A percentile compares a stretch with the other conserved stretches of the same genome.
Conservation (phyloP, 2,113 vertebrate genomes). For the Scartelaos histophorus region DNA sequence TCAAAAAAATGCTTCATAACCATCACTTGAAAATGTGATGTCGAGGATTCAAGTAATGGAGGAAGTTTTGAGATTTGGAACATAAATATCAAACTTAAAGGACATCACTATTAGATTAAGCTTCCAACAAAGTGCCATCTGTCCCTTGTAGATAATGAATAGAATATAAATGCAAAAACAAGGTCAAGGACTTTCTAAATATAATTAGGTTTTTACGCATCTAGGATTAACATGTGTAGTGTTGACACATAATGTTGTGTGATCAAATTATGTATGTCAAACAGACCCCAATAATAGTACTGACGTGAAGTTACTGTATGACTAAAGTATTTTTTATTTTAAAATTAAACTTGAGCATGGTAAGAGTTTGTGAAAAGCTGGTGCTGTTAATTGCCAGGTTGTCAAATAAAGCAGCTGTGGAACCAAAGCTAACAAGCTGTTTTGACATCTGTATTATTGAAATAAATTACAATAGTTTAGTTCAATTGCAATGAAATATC, state of each 20-base stretch:
- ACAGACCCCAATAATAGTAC: background rate
- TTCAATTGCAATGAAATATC: background rate
- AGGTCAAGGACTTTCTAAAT: background rate
- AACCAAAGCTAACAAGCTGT: background rate
- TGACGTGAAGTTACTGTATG: background rate
- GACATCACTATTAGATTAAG: background rate
- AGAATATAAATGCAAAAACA: background rate
- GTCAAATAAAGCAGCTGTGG: background rate
- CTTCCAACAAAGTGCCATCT: background rate
- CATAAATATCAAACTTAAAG: constrained; percentile 1
- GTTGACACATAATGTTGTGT: background rate
- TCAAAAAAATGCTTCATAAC: background rate
- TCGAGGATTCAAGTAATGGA: background rate
- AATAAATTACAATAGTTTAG: background rate
- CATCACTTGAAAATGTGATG: background rate
- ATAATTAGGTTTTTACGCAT: background rate
- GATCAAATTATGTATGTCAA: background rate
- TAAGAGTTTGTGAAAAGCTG: constrained; percentile 1
- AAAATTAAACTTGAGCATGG: background rate
- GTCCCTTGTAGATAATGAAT: background rate
- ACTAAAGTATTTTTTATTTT: background rate
- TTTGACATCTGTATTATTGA: background rate
- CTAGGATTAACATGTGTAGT: background rate
- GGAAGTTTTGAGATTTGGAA: background rate
- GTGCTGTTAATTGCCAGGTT: background rate